Evolutionary conservation across 2,797 vertebrate species (phyloP).

Genomic region (Centroberyx gerrardi): DNA sequence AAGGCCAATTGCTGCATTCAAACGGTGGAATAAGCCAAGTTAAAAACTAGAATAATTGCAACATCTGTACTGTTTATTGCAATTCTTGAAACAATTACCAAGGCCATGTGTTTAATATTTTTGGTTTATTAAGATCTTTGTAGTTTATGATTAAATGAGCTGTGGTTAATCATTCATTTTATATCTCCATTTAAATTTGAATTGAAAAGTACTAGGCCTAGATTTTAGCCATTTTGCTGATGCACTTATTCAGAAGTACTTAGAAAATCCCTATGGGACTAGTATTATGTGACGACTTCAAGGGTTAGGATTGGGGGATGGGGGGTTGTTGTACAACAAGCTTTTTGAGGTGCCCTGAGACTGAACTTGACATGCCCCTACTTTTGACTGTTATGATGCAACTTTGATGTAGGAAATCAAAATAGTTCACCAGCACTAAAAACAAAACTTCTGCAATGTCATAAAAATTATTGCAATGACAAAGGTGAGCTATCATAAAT

Average conservation of each 20-base stretch:
- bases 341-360: not conserved
- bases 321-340: not conserved
- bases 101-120: constrained; percentile 16
- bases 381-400: not conserved
- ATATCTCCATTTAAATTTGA: not conserved
- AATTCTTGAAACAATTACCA: constrained; percentile 37
- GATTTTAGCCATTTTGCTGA: not conserved
- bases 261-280: not conserved
- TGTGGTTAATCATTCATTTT: constrained; percentile 19
- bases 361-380: not conserved
- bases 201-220: not conserved
- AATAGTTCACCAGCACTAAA: not conserved
- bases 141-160: constrained; percentile 10
- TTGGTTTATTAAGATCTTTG: constrained; percentile 8
- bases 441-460: not conserved
- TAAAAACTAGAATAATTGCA: constrained; percentile 9
- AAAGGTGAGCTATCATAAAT: not conserved
- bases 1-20: not conserved
- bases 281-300: not conserved
- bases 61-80: constrained; percentile 36
- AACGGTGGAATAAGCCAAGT: not conserved
- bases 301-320: not conserved
- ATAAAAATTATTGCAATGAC: not conserved
- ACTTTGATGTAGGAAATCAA: too few relatives aligned
- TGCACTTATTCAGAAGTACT: not conserved